These are phyloP conservation scores for Clepsis dumicolana DNA, from an alignment of 2,888 invertebrate species.

Conservation along the genomic window DNA sequence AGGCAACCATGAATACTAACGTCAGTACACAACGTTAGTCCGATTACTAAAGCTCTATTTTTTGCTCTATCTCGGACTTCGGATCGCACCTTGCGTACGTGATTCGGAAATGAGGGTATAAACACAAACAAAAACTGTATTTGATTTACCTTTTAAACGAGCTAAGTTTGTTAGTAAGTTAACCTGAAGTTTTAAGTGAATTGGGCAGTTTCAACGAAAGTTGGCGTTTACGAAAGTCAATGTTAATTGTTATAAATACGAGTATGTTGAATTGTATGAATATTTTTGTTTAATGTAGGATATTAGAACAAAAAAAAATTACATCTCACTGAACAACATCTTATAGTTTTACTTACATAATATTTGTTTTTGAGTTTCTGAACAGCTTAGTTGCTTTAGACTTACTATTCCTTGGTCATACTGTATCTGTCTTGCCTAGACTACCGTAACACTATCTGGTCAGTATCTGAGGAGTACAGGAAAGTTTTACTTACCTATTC, in stretches of 20 bases:
- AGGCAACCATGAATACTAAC: slow-evolving; percentile 35
- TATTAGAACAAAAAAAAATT: too few relatives aligned
- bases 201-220: not conserved
- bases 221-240: not conserved
- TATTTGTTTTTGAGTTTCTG: too few relatives aligned
- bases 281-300: too few relatives aligned
- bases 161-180: not conserved
- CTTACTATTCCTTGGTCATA: too few relatives aligned
- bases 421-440: too few relatives aligned
- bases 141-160: slow-evolving; percentile 14
- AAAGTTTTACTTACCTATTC: too few relatives aligned
- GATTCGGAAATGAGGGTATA: slow-evolving; percentile 1
- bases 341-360: too few relatives aligned
- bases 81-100: slow-evolving; percentile 27
- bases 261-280: not conserved
- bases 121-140: slow-evolving; percentile 23
- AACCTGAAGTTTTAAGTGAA: not conserved
- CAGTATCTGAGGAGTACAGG: too few relatives aligned
- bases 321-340: too few relatives aligned
- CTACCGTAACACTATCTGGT: too few relatives aligned
- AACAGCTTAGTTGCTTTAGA: too few relatives aligned
- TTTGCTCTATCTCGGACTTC: slow-evolving; percentile 18
- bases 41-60: slow-evolving; percentile 20
- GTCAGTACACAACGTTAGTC: not conserved
- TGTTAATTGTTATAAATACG: not conserved